phyloP scores from a whole-genome alignment of 2,888 invertebrate species.

The Ennomos quercinarius region DNA sequence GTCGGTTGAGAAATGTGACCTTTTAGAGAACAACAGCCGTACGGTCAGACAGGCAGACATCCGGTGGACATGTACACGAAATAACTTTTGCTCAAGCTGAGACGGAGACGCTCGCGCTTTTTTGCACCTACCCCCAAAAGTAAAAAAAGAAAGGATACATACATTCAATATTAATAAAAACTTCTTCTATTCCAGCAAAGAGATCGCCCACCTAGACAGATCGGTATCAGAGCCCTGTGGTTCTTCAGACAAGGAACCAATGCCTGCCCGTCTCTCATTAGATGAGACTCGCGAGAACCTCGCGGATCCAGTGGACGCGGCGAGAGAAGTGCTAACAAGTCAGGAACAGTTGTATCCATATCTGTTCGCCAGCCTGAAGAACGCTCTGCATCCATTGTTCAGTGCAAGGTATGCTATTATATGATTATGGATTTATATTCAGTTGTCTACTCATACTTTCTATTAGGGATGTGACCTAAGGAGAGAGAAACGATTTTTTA shows the following conservation, averaged over 20 bases:
- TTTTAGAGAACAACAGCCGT: too few species aligned
- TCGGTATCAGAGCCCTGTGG: slow-evolving; percentile 58
- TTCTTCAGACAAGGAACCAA: slow-evolving; percentile 42
- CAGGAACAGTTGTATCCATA: slow-evolving; percentile 92
- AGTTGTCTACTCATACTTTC: too few species aligned
- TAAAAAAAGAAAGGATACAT: too few species aligned
- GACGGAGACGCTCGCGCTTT: too few species aligned
- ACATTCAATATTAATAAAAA: background rate
- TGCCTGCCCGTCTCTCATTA: slow-evolving; percentile 35
- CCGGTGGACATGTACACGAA: too few species aligned
- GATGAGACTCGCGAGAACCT: slow-evolving; percentile 43
- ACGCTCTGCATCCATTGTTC: slow-evolving; percentile 91
- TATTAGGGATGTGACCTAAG: too few species aligned
- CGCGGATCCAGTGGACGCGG: slow-evolving; percentile 58
- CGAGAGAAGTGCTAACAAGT: slow-evolving; percentile 85
- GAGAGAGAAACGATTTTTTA: too few species aligned
- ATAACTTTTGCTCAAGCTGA: too few species aligned
- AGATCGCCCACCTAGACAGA: slow-evolving; percentile 46
- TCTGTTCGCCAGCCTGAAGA: slow-evolving; percentile 89
- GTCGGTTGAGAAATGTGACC: too few species aligned
- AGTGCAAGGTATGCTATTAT: slow-evolving; percentile 76
- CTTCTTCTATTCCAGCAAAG: slow-evolving; percentile 18
- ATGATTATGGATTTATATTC: too few species aligned
- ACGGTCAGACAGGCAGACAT: too few species aligned
- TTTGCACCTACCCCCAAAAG: too few species aligned